Evolutionary conservation across 2,797 vertebrate species (phyloP), one percentile per base, ranked within the genome.

Genomic region (Novumbra hubbsi): DNA sequence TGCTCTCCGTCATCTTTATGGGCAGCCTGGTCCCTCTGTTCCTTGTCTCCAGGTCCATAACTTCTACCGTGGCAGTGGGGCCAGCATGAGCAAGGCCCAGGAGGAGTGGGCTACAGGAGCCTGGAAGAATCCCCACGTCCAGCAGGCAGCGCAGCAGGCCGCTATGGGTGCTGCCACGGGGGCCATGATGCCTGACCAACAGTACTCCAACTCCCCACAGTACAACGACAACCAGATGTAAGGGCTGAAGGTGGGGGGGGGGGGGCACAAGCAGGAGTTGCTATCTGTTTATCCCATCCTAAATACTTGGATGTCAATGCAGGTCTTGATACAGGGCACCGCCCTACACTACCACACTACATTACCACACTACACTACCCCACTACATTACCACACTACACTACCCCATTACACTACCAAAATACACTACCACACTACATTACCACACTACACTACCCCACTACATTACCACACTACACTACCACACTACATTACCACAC

Each of bases 91-190:
- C 89, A 98, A 97, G 90, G 98, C 98, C 1, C 98, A 99, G 90
- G 97, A 99, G 78, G 98, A 99, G 81, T 99, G 97, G 97, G 79
- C 96, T 81, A 96, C 97, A 0, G 98, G 98, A 0, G 95, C 98
- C 0, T 99, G 98, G 97, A 99, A 98, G 90, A 99, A 96, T 80
- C 97, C 98, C 0, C 96, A 98, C 0, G 95, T 99, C 11, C 98
- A 98, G 87, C 93, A 95, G 73, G 96, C 96, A 0, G 96, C 96
- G 0, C 96, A 97, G 89, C 95, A 94, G 14, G 97, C 96, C 0
- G 97, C 96, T 8, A 90, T 97, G 85, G 96, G 96, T 7, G 96
- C 95, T 0, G 95, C 95, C 0, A 78, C 96, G 6, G 96, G 96
- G 1, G 94, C 93, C 78, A 90, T 95, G 95, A 90, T 95, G 95